Percentiles rank a stretch among this genome's conserved stretches.
These are phyloP conservation scores for Isoperla grammatica DNA, from an alignment of 2,888 invertebrate genomes.

Conservation along the genomic window DNA sequence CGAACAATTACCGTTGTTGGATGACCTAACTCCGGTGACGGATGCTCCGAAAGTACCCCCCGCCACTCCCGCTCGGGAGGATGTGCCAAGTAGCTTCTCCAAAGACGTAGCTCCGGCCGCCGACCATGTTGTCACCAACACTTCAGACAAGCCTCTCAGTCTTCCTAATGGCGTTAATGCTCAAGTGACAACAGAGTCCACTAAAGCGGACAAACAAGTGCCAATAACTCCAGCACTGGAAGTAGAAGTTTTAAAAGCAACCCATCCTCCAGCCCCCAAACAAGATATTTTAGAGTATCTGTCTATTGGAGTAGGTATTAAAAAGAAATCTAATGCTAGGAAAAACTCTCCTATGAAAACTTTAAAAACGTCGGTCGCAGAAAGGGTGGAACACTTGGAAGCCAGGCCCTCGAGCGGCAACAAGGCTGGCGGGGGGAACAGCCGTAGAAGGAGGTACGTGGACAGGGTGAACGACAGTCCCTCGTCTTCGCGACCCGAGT, in stretches of 20 bases:
- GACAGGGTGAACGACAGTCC: conserved; percentile 7
- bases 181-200: neutral
- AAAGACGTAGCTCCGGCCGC: neutral
- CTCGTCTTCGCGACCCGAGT: neutral
- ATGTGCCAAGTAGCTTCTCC: conserved; percentile 56
- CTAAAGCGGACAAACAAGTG: neutral
- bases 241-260: neutral
- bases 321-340: conserved; percentile 60
- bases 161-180: neutral
- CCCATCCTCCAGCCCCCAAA: conserved; percentile 48
- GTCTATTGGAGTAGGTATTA: conserved; percentile 58
- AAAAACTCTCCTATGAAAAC: conserved; percentile 45
- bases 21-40: conserved; percentile 51
- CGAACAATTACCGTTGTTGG: conserved; percentile 65
- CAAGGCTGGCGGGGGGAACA: conserved; percentile 57
- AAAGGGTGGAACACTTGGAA: conserved; percentile 50
- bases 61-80: conserved; percentile 62
- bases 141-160: conserved; percentile 1
- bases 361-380: conserved; percentile 47
- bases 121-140: neutral
- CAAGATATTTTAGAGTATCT: conserved; percentile 71
- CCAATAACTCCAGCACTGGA: neutral
- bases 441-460: conserved; percentile 37
- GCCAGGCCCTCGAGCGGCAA: conserved; percentile 36
- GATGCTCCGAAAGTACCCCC: conserved; percentile 56